These are phyloP conservation scores for Pseudeuparius sepicola DNA, from an alignment of 2,888 invertebrate species.

Conservation along the genomic window DNA sequence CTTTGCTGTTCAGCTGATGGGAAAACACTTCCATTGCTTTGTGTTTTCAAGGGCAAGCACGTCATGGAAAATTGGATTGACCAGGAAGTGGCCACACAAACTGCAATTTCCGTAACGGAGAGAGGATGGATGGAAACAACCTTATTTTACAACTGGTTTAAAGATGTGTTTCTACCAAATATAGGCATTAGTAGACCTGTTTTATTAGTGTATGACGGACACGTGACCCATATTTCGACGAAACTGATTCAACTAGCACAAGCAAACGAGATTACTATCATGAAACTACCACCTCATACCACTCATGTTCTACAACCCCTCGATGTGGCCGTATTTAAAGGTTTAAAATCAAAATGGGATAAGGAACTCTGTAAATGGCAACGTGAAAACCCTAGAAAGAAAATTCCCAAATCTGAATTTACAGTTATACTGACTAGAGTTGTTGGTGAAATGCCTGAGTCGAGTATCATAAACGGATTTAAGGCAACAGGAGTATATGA, in stretches of 20 bases:
- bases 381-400: constrained; percentile 17
- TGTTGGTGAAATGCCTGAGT: neutral
- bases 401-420: constrained; percentile 15
- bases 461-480: constrained; percentile 7
- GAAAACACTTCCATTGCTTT: constrained; percentile 14
- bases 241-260: constrained; percentile 22
- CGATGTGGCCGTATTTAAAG: constrained; percentile 18
- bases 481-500: constrained; percentile 7
- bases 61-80: constrained; percentile 18
- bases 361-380: constrained; percentile 19
- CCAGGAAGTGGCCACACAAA: constrained; percentile 7
- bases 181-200: constrained; percentile 3
- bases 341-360: constrained; percentile 17
- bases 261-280: constrained; percentile 17
- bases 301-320: constrained; percentile 18
- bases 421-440: neutral
- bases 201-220: constrained; percentile 23
- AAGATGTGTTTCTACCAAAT: constrained; percentile 7
- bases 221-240: constrained; percentile 24
- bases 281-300: too few relatives aligned
- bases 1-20: constrained; percentile 16
- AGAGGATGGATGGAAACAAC: constrained; percentile 9
- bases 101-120: constrained; percentile 7
- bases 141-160: constrained; percentile 5
- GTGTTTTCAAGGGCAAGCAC: constrained; percentile 17